phyloP scores from a whole-genome alignment of 2,113 vertebrate species.

The Catharus bicknelli region DNA sequence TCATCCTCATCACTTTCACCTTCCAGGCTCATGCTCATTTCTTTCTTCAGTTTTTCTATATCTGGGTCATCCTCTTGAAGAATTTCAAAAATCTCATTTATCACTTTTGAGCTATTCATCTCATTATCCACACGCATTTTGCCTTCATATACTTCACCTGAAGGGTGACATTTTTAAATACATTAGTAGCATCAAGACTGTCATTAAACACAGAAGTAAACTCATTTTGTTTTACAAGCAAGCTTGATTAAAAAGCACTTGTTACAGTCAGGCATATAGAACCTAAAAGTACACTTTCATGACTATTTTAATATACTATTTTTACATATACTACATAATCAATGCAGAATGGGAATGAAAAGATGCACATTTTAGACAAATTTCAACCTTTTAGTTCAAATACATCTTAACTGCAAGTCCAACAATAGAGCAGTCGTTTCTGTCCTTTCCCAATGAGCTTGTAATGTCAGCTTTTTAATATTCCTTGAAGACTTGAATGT shows the following conservation, averaged over 20 bases:
- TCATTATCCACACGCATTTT: slow-evolving; percentile 76
- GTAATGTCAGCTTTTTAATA: not conserved
- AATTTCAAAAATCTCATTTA: slow-evolving; percentile 87
- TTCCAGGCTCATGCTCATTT: slow-evolving; percentile 63
- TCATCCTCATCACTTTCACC: slow-evolving; percentile 75
- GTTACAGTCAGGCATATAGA: not conserved
- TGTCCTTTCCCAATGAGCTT: not conserved
- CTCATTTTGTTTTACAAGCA: not conserved
- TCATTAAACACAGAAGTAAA: not conserved
- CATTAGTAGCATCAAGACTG: not conserved
- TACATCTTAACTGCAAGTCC: not conserved
- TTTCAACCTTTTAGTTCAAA: not conserved
- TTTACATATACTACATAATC: not conserved
- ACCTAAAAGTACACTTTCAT: not conserved
- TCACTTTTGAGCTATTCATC: slow-evolving; percentile 87
- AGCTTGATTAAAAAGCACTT: not conserved
- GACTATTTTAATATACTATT: not conserved
- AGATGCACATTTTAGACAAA: not conserved
- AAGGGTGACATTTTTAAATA: slow-evolving; percentile 12
- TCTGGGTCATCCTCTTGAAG: slow-evolving; percentile 77
- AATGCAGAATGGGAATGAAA: not conserved
- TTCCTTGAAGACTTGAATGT: not conserved
- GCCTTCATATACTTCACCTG: slow-evolving; percentile 67
- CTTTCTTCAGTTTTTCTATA: slow-evolving; percentile 65
- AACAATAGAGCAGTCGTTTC: not conserved